These are phyloP conservation scores for Budorcas taxicolor DNA, from an alignment of 2,113 vertebrate genomes.

Conservation along the genomic window DNA sequence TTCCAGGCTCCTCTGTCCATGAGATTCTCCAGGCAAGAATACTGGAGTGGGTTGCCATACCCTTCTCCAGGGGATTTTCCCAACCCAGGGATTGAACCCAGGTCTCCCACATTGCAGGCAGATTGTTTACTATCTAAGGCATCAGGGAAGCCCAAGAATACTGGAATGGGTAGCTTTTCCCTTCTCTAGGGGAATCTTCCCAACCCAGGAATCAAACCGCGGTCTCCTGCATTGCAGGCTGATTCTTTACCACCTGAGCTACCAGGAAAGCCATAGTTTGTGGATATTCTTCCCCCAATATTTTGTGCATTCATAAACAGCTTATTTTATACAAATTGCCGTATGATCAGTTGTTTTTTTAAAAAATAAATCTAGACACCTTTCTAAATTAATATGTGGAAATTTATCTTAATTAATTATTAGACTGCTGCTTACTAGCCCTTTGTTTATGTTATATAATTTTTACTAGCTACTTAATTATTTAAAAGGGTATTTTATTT, in stretches of 20 bases:
- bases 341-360: not conserved
- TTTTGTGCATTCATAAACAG: not conserved
- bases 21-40: not conserved
- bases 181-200: not conserved
- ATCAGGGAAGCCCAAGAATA: not conserved
- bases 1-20: not conserved
- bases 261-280: not conserved
- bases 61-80: not conserved
- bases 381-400: not conserved
- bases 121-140: not conserved
- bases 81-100: not conserved
- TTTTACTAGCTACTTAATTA: not conserved
- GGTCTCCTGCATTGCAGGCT: not conserved
- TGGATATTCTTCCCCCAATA: not conserved
- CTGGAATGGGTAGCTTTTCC: not conserved
- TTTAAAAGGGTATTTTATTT: not conserved
- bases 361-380: not conserved
- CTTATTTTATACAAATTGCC: not conserved
- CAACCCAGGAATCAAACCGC: not conserved
- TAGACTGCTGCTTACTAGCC: not conserved
- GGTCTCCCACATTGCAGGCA: not conserved
- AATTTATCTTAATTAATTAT: not conserved
- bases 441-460: not conserved
- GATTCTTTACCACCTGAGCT: not conserved
- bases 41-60: not conserved